A percentile compares a stretch with the other conserved stretches of the same genome.
Evolutionary conservation across 2,797 vertebrate species (phyloP).

Genomic region (Buphagus erythrorhynchus): DNA sequence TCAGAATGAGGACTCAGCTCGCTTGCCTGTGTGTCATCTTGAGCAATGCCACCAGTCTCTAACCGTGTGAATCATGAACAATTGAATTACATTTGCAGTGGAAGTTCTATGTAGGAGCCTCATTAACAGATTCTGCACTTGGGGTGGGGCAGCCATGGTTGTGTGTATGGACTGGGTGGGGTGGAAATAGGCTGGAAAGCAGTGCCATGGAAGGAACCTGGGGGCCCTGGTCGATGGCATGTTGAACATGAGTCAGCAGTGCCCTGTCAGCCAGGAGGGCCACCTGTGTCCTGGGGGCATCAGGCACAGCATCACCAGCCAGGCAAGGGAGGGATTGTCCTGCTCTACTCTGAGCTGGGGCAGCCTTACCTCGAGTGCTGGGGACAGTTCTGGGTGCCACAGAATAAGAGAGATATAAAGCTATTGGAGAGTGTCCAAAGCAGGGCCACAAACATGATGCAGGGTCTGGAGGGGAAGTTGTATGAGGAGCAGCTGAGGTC

Average conservation of each 20-base stretch:
- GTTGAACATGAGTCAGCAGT: background rate
- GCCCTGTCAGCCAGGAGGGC: background rate
- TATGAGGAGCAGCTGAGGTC: fast-evolving
- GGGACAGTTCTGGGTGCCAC: background rate
- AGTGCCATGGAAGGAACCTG: background rate
- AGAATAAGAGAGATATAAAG: fast-evolving
- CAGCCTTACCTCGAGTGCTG: fast-evolving
- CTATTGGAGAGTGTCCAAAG: background rate
- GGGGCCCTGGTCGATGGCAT: fast-evolving
- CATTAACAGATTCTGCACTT: background rate
- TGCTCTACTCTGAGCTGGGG: fast-evolving
- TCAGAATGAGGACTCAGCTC: background rate
- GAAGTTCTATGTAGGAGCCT: background rate
- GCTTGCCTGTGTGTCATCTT: background rate
- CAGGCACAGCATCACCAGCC: background rate
- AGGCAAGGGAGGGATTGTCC: background rate
- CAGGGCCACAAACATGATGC: fast-evolving
- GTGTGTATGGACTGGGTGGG: background rate
- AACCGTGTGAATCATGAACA: background rate
- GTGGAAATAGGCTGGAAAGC: background rate
- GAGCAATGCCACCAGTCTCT: background rate
- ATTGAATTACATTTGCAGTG: fast-evolving
- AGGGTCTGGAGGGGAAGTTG: fast-evolving
- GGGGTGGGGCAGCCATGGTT: background rate
- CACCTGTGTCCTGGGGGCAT: fast-evolving